Conservation (phyloP, 2,113 vertebrate species). For the Oreochromis aureus region DNA sequence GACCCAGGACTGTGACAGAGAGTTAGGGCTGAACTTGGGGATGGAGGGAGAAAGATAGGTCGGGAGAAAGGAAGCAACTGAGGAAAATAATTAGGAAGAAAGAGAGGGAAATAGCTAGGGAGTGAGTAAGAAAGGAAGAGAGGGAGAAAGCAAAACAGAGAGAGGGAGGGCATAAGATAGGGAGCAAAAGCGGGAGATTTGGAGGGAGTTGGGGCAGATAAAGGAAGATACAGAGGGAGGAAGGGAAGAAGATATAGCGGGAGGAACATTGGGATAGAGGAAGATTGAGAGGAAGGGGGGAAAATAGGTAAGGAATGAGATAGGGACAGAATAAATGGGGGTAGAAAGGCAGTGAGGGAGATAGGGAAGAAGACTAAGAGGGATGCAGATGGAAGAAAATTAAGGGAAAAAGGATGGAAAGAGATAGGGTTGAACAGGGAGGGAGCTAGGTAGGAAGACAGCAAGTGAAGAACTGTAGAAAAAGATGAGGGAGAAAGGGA, state of each 20-base stretch:
- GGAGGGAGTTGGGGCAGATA: background rate
- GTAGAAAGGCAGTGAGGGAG: background rate
- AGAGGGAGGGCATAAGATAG: background rate
- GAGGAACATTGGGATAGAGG: background rate
- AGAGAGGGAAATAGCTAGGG: background rate
- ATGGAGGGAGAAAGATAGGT: too few relatives aligned
- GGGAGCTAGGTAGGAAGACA: background rate
- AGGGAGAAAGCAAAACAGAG: background rate
- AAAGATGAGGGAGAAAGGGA: background rate
- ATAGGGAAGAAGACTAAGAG: background rate
- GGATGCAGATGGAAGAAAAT: background rate
- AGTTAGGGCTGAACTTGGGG: too few relatives aligned
- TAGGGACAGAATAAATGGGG: background rate
- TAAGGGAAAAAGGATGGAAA: background rate
- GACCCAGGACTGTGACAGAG: too few relatives aligned
- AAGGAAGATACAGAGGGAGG: background rate
- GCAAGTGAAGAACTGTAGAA: background rate
- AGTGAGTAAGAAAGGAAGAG: background rate
- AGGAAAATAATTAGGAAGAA: too few relatives aligned
- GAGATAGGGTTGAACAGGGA: background rate
- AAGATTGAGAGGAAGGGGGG: background rate
- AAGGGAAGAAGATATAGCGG: background rate
- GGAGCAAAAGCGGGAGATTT: background rate
- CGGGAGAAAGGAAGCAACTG: background rate
- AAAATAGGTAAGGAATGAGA: background rate